Conservation (phyloP, 2,797 vertebrate species). For the Mycteria americana region DNA sequence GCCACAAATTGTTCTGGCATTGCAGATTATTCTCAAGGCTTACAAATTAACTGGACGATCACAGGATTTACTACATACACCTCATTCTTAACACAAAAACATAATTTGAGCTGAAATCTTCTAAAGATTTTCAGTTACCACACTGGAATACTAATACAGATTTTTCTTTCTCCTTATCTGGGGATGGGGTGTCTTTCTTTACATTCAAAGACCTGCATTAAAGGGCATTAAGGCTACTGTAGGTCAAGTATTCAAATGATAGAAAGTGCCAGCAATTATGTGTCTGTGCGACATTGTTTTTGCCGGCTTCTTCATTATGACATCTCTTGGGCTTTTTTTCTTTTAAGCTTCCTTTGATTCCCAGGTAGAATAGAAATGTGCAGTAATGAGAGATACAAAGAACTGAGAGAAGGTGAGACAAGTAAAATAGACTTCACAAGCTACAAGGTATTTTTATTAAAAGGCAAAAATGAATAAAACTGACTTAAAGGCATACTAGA, state of each 20-base stretch:
- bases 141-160: neutral
- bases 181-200: neutral
- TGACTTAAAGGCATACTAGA: neutral
- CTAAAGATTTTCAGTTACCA: neutral
- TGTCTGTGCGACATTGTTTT: neutral
- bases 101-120: neutral
- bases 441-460: neutral
- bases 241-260: neutral
- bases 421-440: neutral
- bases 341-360: neutral
- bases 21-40: neutral
- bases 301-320: neutral
- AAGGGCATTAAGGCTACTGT: neutral
- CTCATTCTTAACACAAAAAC: neutral
- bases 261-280: neutral
- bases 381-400: neutral
- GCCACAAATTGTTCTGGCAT: neutral
- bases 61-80: neutral
- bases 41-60: neutral
- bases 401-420: neutral
- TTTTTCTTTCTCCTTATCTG: neutral
- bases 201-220: neutral
- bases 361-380: neutral
- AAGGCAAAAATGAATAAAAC: neutral
- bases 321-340: neutral